Conservation (phyloP, 2,113 vertebrate genomes). For the Myiopsitta monachus region DNA sequence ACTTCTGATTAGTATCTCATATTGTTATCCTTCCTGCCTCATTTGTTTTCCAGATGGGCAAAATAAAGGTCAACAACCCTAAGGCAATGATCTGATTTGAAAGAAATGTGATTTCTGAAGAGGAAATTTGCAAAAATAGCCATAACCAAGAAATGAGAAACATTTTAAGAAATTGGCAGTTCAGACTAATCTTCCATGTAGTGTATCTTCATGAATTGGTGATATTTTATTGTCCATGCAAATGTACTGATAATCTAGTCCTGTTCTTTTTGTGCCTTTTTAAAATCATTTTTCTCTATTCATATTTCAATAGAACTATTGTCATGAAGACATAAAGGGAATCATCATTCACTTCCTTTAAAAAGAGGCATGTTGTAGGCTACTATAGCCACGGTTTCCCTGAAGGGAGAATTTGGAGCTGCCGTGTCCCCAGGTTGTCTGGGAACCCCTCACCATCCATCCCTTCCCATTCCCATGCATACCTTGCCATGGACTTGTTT, state of each 20-base stretch:
- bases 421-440: background rate
- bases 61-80: slow-evolving; percentile 73
- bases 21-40: slow-evolving; percentile 75
- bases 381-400: rapidly evolving
- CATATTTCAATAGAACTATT: background rate
- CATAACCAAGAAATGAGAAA: slow-evolving; percentile 66
- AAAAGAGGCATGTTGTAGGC: rapidly evolving
- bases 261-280: background rate
- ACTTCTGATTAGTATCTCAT: slow-evolving; percentile 67
- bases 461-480: rapidly evolving
- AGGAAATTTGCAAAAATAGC: slow-evolving; percentile 72
- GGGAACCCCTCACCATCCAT: rapidly evolving
- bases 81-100: slow-evolving; percentile 65
- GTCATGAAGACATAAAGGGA: background rate
- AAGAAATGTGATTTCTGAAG: slow-evolving; percentile 73
- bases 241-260: background rate
- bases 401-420: background rate
- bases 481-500: too few species aligned
- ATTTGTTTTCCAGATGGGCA: slow-evolving; percentile 78
- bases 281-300: background rate
- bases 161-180: slow-evolving; percentile 58
- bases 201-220: slow-evolving; percentile 29
- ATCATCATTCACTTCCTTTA: rapidly evolving
- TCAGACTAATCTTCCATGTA: slow-evolving; percentile 35
- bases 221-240: slow-evolving; percentile 21